phyloP scores from a whole-genome alignment of 2,888 invertebrate species.

The Lycaena phlaeas region DNA sequence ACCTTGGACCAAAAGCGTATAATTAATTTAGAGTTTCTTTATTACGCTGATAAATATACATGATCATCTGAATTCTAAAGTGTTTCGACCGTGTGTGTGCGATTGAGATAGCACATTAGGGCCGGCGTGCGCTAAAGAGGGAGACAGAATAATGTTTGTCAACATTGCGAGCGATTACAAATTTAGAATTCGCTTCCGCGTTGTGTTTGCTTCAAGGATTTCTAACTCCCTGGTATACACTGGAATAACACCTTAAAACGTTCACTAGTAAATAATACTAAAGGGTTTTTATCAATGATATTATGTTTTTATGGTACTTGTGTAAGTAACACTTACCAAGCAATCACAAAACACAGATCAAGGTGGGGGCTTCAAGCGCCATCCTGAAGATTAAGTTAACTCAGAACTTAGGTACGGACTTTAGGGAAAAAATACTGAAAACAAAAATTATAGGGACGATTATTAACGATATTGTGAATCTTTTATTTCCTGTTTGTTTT shows the following conservation, averaged over 20 bases:
- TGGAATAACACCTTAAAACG: conserved; percentile 11
- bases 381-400: no score
- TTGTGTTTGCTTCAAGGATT: conserved; percentile 22
- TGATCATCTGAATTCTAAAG: neutral
- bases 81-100: conserved; percentile 16
- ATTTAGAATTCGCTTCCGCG: conserved; percentile 36
- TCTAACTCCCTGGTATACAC: conserved; percentile 14
- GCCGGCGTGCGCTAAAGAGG: conserved; percentile 17
- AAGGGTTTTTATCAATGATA: no score
- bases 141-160: conserved; percentile 44
- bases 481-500: no score
- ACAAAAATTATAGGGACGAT: no score
- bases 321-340: no score
- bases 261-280: no score
- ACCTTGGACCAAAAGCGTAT: neutral
- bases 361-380: no score
- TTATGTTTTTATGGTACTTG: no score
- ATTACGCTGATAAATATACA: neutral
- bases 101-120: conserved; percentile 19
- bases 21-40: neutral
- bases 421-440: no score
- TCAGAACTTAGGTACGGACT: no score
- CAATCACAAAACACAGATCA: no score
- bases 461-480: no score
- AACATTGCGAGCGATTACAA: conserved; percentile 41